Base-by-base conservation (phyloP, 2,888 invertebrate genomes). In the Blastobasis adustella region DNA sequence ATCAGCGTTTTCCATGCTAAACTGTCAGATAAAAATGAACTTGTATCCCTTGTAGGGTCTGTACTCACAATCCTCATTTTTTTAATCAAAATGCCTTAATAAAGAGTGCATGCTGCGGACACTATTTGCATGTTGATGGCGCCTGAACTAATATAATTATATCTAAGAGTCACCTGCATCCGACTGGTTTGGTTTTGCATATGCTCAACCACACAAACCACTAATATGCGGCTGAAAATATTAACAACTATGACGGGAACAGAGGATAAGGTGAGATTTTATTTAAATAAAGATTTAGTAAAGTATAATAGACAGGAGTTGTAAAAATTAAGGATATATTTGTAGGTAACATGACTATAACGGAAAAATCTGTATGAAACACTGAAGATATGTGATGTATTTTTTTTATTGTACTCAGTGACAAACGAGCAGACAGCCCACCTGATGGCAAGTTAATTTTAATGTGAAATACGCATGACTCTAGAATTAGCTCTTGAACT, bases 61-160 rank as follows among this genome's bases (percentile, higher is more conserved):
- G n/a, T 6, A 36, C 6, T 6, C 4, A 10, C 44, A 44, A 44
- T 10, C 39, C 36, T 39, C 47, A 55, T 51, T 54, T 58, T 61
- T 67, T 71, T 67, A 68, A 71, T 71, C 64, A 69, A 73, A 76
- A 78, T 68, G 65, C 71, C 63, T 71, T 67, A 67, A 71, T 71
- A 69, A 62, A 63, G 55, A 65, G 58, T 52, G 56, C 49, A 54
- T 55, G 48, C 8, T 58, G 58, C 56, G 62, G 61, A 71, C 71
- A 72, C 69, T 68, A 82, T 84, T 82, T 81, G 71, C 77, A 82
- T 86, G 73, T 76, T 75, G 75, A 82, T 80, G 71, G 71, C 66
- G 68, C 67, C 63, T 67, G 59, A 54, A 58, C 70, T 82, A 81
- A 80, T 81, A 78, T 55, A 49, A 51, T 55, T 51, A 53, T 49